phyloP scores from a whole-genome alignment of 2,113 vertebrate species.

The Perca flavescens region DNA sequence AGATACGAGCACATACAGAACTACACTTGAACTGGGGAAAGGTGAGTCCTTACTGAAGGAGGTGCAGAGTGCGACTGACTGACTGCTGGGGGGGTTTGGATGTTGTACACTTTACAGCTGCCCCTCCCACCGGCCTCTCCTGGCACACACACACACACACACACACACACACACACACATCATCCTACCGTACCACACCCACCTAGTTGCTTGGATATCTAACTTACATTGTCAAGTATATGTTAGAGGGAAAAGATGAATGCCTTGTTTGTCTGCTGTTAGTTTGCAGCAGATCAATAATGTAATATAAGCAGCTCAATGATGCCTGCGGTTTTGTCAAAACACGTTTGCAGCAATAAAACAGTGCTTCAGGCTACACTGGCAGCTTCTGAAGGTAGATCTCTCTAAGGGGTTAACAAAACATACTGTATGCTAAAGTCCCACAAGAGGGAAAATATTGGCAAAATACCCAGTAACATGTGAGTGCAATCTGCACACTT shows the following conservation, averaged over 20 bases:
- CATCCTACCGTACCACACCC: background rate
- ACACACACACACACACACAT: constrained; percentile 3
- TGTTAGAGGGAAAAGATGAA: background rate
- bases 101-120: constrained; percentile 41
- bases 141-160: constrained; percentile 11
- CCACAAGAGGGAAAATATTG: constrained; percentile 23
- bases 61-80: constrained; percentile 36
- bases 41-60: constrained; percentile 20
- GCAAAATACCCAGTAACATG: background rate
- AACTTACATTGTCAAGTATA: background rate
- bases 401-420: constrained; percentile 38
- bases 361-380: background rate
- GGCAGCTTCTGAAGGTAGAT: background rate
- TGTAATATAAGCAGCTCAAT: constrained; percentile 2
- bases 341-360: background rate
- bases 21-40: background rate
- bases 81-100: constrained; percentile 17
- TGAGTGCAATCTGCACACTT: background rate
- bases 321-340: background rate
- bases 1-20: background rate
- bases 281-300: background rate
- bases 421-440: background rate
- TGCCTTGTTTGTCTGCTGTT: background rate
- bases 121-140: constrained; percentile 62
- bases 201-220: background rate